A percentile compares a stretch with the other conserved stretches of the same genome.
phyloP scores from a whole-genome alignment of 2,888 invertebrate genomes.

The Catocala fraxini region DNA sequence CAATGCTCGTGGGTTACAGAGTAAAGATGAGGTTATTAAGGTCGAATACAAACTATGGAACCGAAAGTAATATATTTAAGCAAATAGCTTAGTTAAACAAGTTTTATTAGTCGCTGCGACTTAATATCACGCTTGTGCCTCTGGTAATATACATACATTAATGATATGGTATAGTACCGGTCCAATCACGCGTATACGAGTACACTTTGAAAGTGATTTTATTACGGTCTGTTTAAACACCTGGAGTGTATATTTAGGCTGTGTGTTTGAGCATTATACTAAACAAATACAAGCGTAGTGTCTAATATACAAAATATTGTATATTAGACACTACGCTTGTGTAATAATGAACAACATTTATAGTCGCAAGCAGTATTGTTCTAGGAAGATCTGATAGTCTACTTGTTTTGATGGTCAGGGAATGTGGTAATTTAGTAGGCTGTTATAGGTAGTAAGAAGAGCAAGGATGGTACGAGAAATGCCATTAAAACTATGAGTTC shows the following conservation, averaged over 20 bases:
- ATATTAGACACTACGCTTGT: not conserved
- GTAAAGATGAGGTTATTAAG: conserved; percentile 22
- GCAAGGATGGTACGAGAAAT: too few species aligned
- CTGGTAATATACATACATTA: conserved; percentile 38
- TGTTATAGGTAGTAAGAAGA: too few species aligned
- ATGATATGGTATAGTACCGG: conserved; percentile 20
- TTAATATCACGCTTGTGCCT: conserved; percentile 36
- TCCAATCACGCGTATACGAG: conserved; percentile 9
- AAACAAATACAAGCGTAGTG: too few species aligned
- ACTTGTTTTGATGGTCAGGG: too few species aligned
- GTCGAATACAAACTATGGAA: conserved; percentile 5
- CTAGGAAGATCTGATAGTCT: too few species aligned
- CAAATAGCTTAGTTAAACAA: conserved; percentile 42
- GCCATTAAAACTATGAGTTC: too few species aligned
- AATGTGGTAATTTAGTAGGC: too few species aligned
- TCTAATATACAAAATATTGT: not conserved
- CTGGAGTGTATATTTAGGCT: conserved; percentile 2
- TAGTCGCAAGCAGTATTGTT: too few species aligned
- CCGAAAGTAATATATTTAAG: conserved; percentile 39
- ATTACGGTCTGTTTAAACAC: conserved; percentile 18
- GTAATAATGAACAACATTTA: too few species aligned
- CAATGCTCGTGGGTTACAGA: too few species aligned
- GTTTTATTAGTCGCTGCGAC: conserved; percentile 35
- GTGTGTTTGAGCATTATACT: not conserved
- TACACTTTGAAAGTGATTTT: conserved; percentile 28